Evolutionary conservation across 2,888 invertebrate genomes (phyloP), one percentile per base, ranked within the genome.

Genomic region (Volucella bombylans): DNA sequence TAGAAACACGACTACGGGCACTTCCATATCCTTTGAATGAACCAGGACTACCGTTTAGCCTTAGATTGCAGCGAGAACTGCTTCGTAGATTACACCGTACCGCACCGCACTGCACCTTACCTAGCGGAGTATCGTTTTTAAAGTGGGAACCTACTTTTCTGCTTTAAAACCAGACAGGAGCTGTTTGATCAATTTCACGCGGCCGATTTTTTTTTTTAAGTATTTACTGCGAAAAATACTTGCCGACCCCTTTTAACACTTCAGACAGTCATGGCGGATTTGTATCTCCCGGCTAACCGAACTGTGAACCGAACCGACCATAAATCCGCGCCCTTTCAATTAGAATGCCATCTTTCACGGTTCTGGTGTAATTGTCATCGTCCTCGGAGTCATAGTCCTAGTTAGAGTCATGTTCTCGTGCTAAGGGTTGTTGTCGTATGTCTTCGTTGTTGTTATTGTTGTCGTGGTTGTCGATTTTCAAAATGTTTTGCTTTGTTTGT

Each of bases 161-260:
- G 31, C 31, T 31, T 31, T 31, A 23, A 65, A 47, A 55, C 45
- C 18, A 12, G 10, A 14, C 18, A 12, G 8, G 12, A 14, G 69
- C 55, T 83, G 79, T 83, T 83, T 83, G 79, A 83, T 83, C 82
- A 83, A 83, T 83, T 83, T 64, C 41, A 68, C 62, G 38, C 18
- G 50, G 2, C 43, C 45, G 8, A 45, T 52, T 23, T 43, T 18
- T 12, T 52, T 15, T 18, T 15, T 14, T 10, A 41, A n/a, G 0
- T 9, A 4, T 45, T 12, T 11, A 11, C 15, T 2, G 6, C 4
- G 31, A 15, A 41, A 65, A 31, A 57, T 38, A 11, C 18, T 14
- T 4, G n/a, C 41, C 39, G 64, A 74, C 54, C 61, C 18, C 45
- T 55, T 31, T 54, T 59, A 50, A 71, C 67, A 47, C 77, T 55